Conservation (phyloP, 2,888 invertebrate genomes). For the Colletes collaris region DNA sequence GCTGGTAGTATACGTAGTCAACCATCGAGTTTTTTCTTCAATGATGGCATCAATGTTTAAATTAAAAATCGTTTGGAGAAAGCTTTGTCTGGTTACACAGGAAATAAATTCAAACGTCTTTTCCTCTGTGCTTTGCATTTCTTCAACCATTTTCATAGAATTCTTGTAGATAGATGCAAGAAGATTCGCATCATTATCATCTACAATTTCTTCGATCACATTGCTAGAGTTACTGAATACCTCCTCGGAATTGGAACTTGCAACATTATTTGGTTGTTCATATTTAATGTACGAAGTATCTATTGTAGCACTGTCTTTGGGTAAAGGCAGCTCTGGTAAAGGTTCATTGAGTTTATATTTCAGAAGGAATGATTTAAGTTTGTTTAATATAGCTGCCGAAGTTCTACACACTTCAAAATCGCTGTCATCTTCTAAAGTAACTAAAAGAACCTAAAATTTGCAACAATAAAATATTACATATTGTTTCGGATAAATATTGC, state of each 20-base stretch:
- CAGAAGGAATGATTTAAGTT: constrained; percentile 84
- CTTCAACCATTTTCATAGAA: constrained; percentile 80
- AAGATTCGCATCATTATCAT: constrained; percentile 86
- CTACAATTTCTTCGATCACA: constrained; percentile 88
- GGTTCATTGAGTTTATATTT: constrained; percentile 79
- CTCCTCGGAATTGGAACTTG: constrained; percentile 63
- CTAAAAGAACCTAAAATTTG: constrained; percentile 84
- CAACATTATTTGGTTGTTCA: constrained; percentile 30
- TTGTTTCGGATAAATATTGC: background rate
- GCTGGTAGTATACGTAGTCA: constrained; percentile 87
- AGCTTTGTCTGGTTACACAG: constrained; percentile 85
- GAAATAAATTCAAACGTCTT: constrained; percentile 78
- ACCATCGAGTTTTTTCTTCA: constrained; percentile 87
- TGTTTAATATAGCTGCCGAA: constrained; percentile 85
- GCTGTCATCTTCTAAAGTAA: constrained; percentile 87
- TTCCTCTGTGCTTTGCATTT: constrained; percentile 76
- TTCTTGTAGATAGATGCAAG: constrained; percentile 86
- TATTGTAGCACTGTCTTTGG: constrained; percentile 74
- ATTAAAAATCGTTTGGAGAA: constrained; percentile 85
- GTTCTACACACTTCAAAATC: constrained; percentile 89
- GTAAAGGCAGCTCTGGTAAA: constrained; percentile 59
- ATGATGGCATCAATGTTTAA: constrained; percentile 86
- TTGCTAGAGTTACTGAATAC: constrained; percentile 82
- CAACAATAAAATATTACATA: background rate
- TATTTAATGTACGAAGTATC: constrained; percentile 73